Evolutionary conservation across 2,888 invertebrate species (phyloP).

Genomic region (Fragum whitleyi): DNA sequence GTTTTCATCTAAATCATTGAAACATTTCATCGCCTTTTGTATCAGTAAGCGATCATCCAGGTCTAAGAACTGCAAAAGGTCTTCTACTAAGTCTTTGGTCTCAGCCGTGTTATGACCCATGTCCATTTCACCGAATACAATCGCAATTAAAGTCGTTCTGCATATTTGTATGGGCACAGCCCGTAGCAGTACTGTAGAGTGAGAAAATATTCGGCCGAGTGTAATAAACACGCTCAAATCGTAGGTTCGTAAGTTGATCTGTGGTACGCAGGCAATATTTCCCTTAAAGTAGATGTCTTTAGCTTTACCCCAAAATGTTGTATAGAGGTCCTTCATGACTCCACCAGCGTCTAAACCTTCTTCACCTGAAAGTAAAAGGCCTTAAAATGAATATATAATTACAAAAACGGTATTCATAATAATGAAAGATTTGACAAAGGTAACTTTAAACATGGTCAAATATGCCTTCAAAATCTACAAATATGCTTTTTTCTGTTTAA

Average conservation of each 20-base stretch:
- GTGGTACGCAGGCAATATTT: background rate
- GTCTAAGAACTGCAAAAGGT: background rate
- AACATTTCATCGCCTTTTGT: background rate
- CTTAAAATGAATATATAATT: background rate
- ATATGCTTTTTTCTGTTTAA: no score
- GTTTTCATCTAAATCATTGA: background rate
- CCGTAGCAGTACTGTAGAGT: background rate
- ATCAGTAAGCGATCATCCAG: background rate
- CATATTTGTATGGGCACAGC: background rate
- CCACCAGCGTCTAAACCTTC: background rate
- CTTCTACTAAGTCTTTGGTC: background rate
- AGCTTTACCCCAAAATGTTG: background rate
- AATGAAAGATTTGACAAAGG: no score
- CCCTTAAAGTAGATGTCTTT: background rate
- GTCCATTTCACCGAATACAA: background rate
- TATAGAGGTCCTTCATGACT: slow-evolving; percentile 1
- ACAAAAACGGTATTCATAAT: background rate
- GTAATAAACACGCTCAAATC: background rate
- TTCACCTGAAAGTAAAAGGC: background rate
- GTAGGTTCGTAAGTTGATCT: background rate
- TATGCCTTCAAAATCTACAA: no score
- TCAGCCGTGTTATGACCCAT: background rate
- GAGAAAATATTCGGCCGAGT: background rate
- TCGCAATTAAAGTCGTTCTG: background rate
- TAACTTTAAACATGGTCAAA: no score